These are phyloP conservation scores for Phasia obesa DNA, from an alignment of 2,888 invertebrate genomes.

Conservation along the genomic window DNA sequence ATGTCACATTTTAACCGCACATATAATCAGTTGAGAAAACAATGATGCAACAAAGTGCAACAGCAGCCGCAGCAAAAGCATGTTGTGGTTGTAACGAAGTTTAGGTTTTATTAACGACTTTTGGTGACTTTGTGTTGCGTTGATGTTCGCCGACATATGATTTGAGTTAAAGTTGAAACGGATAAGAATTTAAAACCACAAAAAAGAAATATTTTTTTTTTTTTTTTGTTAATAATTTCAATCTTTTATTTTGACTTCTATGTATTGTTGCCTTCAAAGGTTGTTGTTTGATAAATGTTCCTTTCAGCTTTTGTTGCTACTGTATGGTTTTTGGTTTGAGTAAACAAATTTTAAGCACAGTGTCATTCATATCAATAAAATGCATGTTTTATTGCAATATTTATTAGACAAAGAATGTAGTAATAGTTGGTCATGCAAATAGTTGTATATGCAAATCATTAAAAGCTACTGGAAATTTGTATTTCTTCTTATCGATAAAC, in stretches of 20 bases:
- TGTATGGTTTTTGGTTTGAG: conserved; percentile 54
- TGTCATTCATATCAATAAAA: conserved; percentile 24
- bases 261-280: neutral
- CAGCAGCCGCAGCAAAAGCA: conserved; percentile 16
- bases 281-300: neutral
- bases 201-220: conserved; percentile 65
- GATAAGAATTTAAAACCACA: conserved; percentile 46
- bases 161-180: conserved; percentile 9
- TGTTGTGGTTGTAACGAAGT: conserved; percentile 50
- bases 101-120: conserved; percentile 63
- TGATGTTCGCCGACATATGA: conserved; percentile 48
- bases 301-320: conserved; percentile 51
- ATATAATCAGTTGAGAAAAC: conserved; percentile 37
- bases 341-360: neutral
- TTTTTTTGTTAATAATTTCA: too few species aligned
- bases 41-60: conserved; percentile 24
- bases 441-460: too few species aligned
- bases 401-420: neutral
- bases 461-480: too few species aligned
- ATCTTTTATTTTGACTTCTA: conserved; percentile 15
- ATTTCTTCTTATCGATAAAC: too few species aligned
- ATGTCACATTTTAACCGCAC: conserved; percentile 48
- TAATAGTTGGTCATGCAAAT: too few species aligned
- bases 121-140: conserved; percentile 66
- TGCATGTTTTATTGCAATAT: conserved; percentile 3